Conservation (phyloP, 1,140 invertebrate species). For the Drosophila persimilis region DNA sequence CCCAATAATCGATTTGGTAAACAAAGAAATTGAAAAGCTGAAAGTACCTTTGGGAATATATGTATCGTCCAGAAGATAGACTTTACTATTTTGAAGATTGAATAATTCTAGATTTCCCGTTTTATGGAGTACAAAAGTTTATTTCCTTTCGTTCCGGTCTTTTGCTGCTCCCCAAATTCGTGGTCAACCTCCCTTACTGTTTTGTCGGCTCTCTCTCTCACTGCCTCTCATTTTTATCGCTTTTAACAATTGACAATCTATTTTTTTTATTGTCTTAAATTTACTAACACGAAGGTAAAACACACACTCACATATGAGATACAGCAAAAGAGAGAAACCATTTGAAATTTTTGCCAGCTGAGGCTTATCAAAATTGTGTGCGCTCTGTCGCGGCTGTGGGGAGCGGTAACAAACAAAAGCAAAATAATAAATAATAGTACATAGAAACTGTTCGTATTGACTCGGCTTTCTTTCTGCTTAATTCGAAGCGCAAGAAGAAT, state of each 20-base stretch:
- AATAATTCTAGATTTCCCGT: no score
- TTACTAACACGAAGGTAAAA: slow-evolving; percentile 11
- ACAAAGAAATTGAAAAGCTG: slow-evolving; percentile 32
- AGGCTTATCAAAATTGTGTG: slow-evolving; percentile 64
- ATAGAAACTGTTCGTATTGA: slow-evolving; percentile 30
- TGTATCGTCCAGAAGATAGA: no score
- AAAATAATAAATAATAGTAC: slow-evolving; percentile 65
- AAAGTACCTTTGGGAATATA: background rate
- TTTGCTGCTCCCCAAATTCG: background rate
- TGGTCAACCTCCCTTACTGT: background rate
- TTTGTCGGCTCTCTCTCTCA: slow-evolving; percentile 8
- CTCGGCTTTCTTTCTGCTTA: slow-evolving; percentile 30
- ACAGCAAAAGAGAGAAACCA: slow-evolving; percentile 4
- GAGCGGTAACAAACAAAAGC: slow-evolving; percentile 63
- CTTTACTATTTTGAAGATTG: no score
- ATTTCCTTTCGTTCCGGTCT: background rate
- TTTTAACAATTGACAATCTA: slow-evolving; percentile 47
- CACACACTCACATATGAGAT: slow-evolving; percentile 7
- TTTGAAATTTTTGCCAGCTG: slow-evolving; percentile 40
- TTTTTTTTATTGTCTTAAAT: slow-evolving; percentile 4
- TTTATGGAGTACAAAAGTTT: no score
- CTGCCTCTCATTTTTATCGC: slow-evolving; percentile 38
- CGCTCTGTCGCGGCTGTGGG: slow-evolving; percentile 13
- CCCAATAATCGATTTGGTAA: slow-evolving; percentile 37
- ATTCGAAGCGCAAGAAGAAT: slow-evolving; percentile 30